Base-by-base conservation (phyloP, 2,888 invertebrate species). In the Neoaliturus tenellus region DNA sequence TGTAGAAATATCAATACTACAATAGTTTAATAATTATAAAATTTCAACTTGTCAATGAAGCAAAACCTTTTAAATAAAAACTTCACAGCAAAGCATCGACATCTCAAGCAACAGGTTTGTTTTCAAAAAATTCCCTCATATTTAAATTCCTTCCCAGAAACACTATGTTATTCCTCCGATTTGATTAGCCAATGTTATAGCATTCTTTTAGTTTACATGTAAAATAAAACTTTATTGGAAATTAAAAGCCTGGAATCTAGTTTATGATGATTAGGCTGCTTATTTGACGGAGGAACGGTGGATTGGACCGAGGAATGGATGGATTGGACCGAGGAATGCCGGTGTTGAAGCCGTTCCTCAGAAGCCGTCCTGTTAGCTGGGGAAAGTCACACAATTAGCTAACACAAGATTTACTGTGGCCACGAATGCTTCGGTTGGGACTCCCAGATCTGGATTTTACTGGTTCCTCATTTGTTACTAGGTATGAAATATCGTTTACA, bases 161-260 rank as follows among this genome's bases (percentile, higher is more conserved):
- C 23, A 55, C 55, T 55, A 25, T 5, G 62, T 62, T 62, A 14
- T 62, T 62, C 62, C 6, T 62, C 62, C 31, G 28, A 62, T 62
- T 62, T 62, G 28, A 62, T 62, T 62, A 62, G 62, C 28, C 28
- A 14, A 62, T 62, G 62, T 62, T 62, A 31, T 62, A 31, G 62
- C 62, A 62, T 62, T 62, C 62, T 62, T 62, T 62, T 31, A 62
- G 62, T 62, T 62, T 62, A 62, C 62, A 28, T 62, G 28, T 62
- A 31, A 31, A 62, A 62, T 62, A 28, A 62, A 62, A 62, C 62
- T 62, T 62, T 62, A 62, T 62, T 62, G 62, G 25, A 17, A 62
- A 25, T 62, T 62, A 28, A 62, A 31, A 62, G 62, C 28, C 31
- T 1, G 62, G 62, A 62, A 62, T 62, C 28, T 62, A 62, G 62